These are phyloP conservation scores for Paratrypauchen microcephalus DNA, from an alignment of 2,797 vertebrate species.

Conservation along the genomic window DNA sequence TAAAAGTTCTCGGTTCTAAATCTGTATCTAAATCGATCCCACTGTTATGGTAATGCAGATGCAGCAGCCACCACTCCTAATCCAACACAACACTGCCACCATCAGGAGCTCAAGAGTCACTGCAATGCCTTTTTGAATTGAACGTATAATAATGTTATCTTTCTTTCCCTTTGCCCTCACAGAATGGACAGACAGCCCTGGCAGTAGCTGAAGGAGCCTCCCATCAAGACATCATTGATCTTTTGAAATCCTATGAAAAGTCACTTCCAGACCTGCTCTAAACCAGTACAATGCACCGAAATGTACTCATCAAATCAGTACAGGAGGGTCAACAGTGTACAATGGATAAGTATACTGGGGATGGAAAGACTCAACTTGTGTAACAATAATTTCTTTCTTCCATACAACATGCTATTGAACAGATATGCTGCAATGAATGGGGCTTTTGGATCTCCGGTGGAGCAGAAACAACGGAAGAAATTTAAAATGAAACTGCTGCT, in stretches of 20 bases:
- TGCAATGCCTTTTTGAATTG: slow-evolving; percentile 30
- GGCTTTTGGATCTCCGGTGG: slow-evolving; percentile 20
- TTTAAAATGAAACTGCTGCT: slow-evolving; percentile 52
- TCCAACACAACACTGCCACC: slow-evolving; percentile 59
- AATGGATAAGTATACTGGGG: neutral
- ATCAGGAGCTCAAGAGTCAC: slow-evolving; percentile 40
- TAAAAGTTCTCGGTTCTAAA: neutral
- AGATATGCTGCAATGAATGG: slow-evolving; percentile 53
- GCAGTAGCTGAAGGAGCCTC: slow-evolving; percentile 66
- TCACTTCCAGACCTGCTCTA: slow-evolving; percentile 54
- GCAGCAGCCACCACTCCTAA: neutral
- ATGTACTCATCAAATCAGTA: neutral
- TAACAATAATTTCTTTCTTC: slow-evolving; percentile 32
- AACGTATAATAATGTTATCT: neutral
- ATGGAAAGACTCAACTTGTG: slow-evolving; percentile 6
- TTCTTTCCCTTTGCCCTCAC: slow-evolving; percentile 9
- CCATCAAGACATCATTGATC: slow-evolving; percentile 73
- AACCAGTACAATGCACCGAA: slow-evolving; percentile 28
- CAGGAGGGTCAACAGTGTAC: slow-evolving; percentile 2
- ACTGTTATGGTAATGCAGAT: neutral
- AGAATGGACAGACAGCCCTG: slow-evolving; percentile 76
- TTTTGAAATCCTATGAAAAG: slow-evolving; percentile 64
- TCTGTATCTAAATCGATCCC: neutral
- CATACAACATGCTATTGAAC: slow-evolving; percentile 48
- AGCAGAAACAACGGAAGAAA: slow-evolving; percentile 13